Base-by-base conservation (phyloP, 53 echinoderm and acorn worm genomes). In the Hippasteria phrygiana region DNA sequence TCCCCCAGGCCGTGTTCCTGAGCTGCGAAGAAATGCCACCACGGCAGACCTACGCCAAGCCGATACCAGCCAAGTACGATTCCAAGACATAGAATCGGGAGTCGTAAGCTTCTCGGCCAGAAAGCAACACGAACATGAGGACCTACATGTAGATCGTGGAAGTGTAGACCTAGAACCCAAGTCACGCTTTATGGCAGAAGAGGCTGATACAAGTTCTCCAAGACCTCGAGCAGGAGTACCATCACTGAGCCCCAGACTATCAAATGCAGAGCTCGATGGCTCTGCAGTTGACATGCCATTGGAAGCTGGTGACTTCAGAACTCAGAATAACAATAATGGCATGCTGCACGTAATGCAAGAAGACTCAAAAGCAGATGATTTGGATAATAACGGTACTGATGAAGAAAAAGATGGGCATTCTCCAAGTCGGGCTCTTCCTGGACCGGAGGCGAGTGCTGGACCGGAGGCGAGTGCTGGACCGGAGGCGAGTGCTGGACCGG, bases 301-400 rank as follows among this genome's bases (percentile, higher is more conserved):
- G n/a, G n/a, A n/a, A n/a, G n/a, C n/a, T n/a, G n/a, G n/a, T n/a
- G n/a, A n/a, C n/a, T n/a, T 31, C 32, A 16, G 0, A 20, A 8
- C 18, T 12, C 11, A 14, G 50, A 50, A 29, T 50, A 76, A 18
- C 76, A 34, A 8, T n/a, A 33, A 28, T 34, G 67, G 9, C 3
- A 35, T 13, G 11, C 9, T 67, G 37, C 17, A 31, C 5, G 32
- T 48, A 75, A 34, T 33, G 28, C 28, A 32, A 5, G 17, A 32
- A 16, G 6, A 47, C 28, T 16, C 31, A 33, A 50, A 47, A 33
- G 27, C 28, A 8, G 76, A 76, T 48, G 43, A 43, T 48, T 28
- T 11, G 43, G 51, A 76, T 34, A 76, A 76, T 53, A 76, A 76
- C 54, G 51, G 76, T 53, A 76, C 48, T 53, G 76, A 31, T 16